Evolutionary conservation across 1,140 invertebrate species (phyloP).

Genomic region (Melanaphis sacchari): DNA sequence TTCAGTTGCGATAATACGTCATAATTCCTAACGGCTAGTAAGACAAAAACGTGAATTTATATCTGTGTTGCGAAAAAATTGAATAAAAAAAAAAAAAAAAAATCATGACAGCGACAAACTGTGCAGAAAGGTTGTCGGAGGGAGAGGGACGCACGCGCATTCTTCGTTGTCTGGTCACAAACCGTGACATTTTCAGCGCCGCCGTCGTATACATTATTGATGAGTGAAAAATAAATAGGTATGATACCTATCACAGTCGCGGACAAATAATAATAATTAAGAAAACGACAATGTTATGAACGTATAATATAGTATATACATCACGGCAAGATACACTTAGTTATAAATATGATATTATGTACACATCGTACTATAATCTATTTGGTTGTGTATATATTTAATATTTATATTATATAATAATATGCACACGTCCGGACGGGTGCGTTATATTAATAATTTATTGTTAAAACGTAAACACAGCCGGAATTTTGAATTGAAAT

Average conservation of each 20-base stretch:
- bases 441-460: neutral
- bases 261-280: neutral
- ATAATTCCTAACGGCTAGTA: neutral
- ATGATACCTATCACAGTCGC: neutral
- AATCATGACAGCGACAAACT: neutral
- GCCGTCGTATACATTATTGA: conserved; percentile 38
- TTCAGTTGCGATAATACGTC: neutral
- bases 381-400: neutral
- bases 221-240: conserved; percentile 32
- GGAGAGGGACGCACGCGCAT: neutral
- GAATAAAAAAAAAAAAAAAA: neutral
- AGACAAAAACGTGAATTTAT: neutral
- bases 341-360: neutral
- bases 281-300: neutral
- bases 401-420: neutral
- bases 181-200: conserved; percentile 44
- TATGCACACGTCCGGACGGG: neutral
- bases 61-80: neutral
- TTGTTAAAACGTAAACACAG: neutral
- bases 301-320: neutral
- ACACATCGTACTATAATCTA: neutral
- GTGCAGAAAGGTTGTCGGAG: neutral
- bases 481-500: conserved; percentile 13
- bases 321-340: neutral
- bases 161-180: neutral